Base-by-base conservation (phyloP, 2,888 invertebrate genomes). In the Cephus rjabovi region DNA sequence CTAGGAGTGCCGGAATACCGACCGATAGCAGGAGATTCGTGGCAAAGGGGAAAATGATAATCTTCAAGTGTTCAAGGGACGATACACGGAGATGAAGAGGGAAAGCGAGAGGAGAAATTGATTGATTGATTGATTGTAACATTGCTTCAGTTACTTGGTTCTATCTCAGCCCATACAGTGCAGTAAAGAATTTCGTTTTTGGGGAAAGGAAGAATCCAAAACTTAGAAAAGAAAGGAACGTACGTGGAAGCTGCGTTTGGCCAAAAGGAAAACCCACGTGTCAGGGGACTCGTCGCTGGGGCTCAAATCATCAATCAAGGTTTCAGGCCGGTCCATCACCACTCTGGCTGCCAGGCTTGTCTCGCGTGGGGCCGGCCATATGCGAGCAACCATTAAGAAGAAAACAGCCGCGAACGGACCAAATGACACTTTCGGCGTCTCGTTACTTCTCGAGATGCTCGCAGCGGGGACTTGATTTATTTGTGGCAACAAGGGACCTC, bases 271-370 rank as follows among this genome's bases (percentile, higher is more conserved):
- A 70, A 3, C 11, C 70, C 70, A 70, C 70, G 70, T 70, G 70
- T 70, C 70, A 30, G 11, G 33, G 70, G 33, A 70, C 70, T 70
- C 70, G 30, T 33, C 12, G 70, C 70, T 33, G 69, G 35, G 77
- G 75, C 70, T 35, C 81, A 76, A 80, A 79, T 81, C 84, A 82
- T 85, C 84, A 85, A 85, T 85, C 84, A 85, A 76, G 75, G 56
- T 69, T 34, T 71, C 69, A 74, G 74, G 75, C 71, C 76, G 79
- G 81, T 81, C 81, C 77, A 74, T 79, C 82, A 81, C 74, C 79
- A 79, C 77, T 79, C 71, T 30, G 33, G 70, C 70, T 33, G 70
- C 30, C 30, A 70, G 70, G 70, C 30, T 70, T 30, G 70, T 79
- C 79, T 70, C 56, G 75, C 79, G 75, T 71, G 75, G 70, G 76